A percentile compares a stretch with the other conserved stretches of the same genome.
These are phyloP conservation scores for Lagopus muta DNA, from an alignment of 2,113 vertebrate genomes.

Conservation along the genomic window DNA sequence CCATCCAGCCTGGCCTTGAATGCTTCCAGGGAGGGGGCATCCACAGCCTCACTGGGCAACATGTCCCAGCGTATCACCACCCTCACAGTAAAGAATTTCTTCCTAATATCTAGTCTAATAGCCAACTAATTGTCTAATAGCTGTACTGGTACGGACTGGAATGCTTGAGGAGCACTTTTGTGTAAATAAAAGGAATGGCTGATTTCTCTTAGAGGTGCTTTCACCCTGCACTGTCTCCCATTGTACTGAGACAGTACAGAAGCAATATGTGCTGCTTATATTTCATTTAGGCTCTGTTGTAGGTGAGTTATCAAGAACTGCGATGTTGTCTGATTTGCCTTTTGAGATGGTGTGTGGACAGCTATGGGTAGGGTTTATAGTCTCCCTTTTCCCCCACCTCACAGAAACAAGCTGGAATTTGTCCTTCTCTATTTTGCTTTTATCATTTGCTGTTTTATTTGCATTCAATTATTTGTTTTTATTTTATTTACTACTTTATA, in stretches of 20 bases:
- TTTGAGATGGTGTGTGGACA: neutral
- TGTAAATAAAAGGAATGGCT: neutral
- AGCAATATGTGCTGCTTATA: neutral
- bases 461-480: constrained; percentile 63
- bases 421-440: neutral
- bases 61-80: too few relatives aligned
- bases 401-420: neutral
- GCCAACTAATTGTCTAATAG: neutral
- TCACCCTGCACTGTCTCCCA: neutral
- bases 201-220: neutral
- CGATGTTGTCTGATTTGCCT: neutral
- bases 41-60: too few relatives aligned
- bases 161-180: neutral
- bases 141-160: neutral
- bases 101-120: too few relatives aligned
- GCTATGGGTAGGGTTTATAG: neutral
- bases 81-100: too few relatives aligned
- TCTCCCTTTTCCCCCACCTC: rapidly evolving
- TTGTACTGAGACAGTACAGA: neutral
- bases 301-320: neutral
- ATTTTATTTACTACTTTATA: constrained; percentile 67
- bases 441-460: constrained; percentile 58
- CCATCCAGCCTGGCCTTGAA: too few relatives aligned
- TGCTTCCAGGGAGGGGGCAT: too few relatives aligned
- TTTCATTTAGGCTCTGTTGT: neutral